These are phyloP conservation scores for Amblyjoppa fuscipennis DNA, from an alignment of 2,888 invertebrate genomes.

Conservation along the genomic window DNA sequence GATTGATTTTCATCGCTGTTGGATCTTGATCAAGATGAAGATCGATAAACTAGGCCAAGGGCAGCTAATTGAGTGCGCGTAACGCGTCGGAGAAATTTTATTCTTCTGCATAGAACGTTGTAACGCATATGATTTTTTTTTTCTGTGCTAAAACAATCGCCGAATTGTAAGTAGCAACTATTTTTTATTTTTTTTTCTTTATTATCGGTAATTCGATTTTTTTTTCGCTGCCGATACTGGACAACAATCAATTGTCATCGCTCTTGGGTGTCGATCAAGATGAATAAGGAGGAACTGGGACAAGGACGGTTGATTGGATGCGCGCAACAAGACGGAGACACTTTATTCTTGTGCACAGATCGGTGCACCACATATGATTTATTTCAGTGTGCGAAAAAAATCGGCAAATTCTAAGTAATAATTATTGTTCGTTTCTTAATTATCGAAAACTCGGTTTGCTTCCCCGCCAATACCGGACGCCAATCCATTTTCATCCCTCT, in stretches of 20 bases:
- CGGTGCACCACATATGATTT: neutral
- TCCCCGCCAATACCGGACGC: too few relatives aligned
- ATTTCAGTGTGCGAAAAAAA: slow-evolving; percentile 1
- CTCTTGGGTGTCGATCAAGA: too few relatives aligned
- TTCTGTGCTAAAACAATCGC: slow-evolving; percentile 10
- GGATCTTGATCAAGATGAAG: too few relatives aligned
- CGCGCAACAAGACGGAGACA: neutral
- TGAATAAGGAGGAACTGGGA: too few relatives aligned
- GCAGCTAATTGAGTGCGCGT: neutral
- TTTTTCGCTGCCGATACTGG: too few relatives aligned
- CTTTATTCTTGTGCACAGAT: slow-evolving; percentile 16
- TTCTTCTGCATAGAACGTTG: slow-evolving; percentile 6
- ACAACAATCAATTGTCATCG: too few relatives aligned
- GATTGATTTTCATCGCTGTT: too few relatives aligned
- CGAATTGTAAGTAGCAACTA: neutral
- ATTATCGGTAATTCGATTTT: neutral
- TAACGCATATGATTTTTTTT: neutral
- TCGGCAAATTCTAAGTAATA: neutral
- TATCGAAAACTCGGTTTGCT: neutral
- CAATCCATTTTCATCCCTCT: too few relatives aligned
- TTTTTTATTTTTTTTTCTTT: neutral
- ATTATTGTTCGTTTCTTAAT: neutral
- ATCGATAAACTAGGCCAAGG: too few relatives aligned
- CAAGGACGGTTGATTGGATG: neutral
- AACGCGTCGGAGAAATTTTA: slow-evolving; percentile 5